phyloP scores from a whole-genome alignment of 2,888 invertebrate species.

The Mythimna impura region DNA sequence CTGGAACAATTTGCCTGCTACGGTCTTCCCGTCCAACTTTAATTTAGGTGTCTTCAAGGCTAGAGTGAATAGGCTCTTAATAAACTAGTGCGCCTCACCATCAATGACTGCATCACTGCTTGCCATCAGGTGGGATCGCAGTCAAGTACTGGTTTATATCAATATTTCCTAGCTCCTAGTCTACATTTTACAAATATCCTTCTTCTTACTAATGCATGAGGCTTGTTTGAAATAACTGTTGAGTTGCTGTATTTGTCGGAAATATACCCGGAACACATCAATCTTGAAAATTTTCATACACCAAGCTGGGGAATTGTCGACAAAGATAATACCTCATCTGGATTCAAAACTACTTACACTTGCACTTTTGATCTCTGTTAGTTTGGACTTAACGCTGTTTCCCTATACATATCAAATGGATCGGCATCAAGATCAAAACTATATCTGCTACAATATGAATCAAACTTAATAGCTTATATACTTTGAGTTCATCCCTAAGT shows the following conservation, averaged over 20 bases:
- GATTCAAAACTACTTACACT: not conserved
- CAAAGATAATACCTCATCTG: not conserved
- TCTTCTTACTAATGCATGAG: too few species aligned
- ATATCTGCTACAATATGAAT: conserved; percentile 1
- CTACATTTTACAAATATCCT: not conserved
- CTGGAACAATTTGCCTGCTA: too few species aligned
- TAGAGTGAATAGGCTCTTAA: too few species aligned
- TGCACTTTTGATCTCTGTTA: conserved; percentile 19
- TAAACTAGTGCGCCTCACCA: too few species aligned
- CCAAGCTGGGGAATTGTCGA: not conserved
- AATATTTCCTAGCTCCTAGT: not conserved
- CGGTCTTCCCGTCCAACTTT: too few species aligned
- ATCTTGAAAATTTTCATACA: not conserved
- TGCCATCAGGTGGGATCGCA: too few species aligned
- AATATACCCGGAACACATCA: conserved; percentile 4
- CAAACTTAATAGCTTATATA: conserved; percentile 1
- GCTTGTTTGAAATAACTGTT: not conserved
- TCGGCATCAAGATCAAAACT: not conserved
- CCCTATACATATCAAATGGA: not conserved
- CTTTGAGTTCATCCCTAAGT: conserved; percentile 33
- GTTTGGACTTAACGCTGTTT: conserved; percentile 4
- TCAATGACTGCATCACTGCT: too few species aligned
- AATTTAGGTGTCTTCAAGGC: too few species aligned
- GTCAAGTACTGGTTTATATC: too few species aligned
- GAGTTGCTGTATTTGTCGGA: not conserved